Base-by-base conservation (phyloP, 2,797 vertebrate genomes). In the Microctenopoma lineatum region DNA sequence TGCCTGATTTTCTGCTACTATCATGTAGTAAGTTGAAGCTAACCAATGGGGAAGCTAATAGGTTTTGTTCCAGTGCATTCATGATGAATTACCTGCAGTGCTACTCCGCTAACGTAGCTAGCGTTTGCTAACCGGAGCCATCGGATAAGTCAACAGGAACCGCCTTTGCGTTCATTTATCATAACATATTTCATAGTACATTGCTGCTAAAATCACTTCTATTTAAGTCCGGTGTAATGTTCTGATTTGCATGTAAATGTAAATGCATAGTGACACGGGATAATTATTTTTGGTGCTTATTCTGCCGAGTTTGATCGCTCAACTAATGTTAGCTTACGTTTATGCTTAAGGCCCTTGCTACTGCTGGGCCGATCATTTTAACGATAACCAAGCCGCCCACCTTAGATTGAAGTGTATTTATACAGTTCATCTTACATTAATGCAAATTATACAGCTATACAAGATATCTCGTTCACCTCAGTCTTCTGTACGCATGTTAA, bases 111-210 rank as follows among this genome's bases (percentile, higher is more conserved):
- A 88, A 64, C 66, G 21, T 56, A 79, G 86, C 83, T 82, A 83
- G 62, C 74, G 16, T 51, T 60, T 71, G 87, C 91, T 87, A 90
- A 77, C 76, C 42, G 62, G 34, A 73, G 77, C 81, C 65, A 60
- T 52, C 77, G 54, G 56, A 60, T 59, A 60, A 64, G 44, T 58
- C 53, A 64, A 39, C 46, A 75, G 79, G 75, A 84, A 62, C 79
- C 71, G 74, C 72, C 71, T 83, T 59, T 63, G 44, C 53, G 42
- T 75, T 34, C 6, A 47, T 59, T 58, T 59, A 25, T 38, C 13
- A 2, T 47, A 0, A 46, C 56, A 44, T 9, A 9, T 54, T 56
- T 46, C 8, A 6, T 8, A 16, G 4, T 25, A 46, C 14, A 1
- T 0, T 9, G 16, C 55, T 11, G 16, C 1, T 29, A 0, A 0